These are phyloP conservation scores for Micrastur ruficollis DNA, from an alignment of 2,797 vertebrate species.

Conservation along the genomic window DNA sequence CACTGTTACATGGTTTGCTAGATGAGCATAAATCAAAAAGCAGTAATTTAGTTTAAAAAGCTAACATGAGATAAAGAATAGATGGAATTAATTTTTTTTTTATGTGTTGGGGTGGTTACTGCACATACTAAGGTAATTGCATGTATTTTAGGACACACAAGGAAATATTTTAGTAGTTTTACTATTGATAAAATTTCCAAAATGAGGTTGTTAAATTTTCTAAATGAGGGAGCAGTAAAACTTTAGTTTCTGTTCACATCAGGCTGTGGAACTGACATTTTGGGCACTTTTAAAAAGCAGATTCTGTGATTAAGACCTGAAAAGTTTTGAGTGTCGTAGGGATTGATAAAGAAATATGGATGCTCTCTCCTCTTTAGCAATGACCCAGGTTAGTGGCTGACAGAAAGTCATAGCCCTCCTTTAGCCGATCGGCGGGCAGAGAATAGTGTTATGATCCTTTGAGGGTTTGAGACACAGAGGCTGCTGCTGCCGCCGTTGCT, in stretches of 20 bases:
- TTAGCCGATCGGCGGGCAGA: neutral
- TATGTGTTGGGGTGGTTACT: neutral
- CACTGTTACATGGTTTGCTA: neutral
- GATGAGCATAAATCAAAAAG: neutral
- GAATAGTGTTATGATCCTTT: neutral
- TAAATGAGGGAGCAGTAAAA: neutral
- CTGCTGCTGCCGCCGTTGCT: neutral
- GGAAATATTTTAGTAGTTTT: neutral
- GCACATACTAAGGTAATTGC: neutral
- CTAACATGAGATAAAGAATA: neutral
- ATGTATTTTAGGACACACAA: neutral
- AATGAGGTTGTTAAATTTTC: neutral
- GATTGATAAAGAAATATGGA: neutral
- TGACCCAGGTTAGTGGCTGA: neutral
- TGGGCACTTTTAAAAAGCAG: neutral
- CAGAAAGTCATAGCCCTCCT: neutral
- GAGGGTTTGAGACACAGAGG: neutral
- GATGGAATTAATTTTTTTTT: neutral
- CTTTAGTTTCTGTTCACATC: neutral
- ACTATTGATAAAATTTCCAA: neutral
- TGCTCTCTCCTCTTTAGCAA: too few relatives aligned
- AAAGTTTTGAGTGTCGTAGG: neutral
- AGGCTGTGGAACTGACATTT: neutral
- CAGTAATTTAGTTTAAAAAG: neutral
- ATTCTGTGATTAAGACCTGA: neutral